phyloP scores from a whole-genome alignment of 2,797 vertebrate genomes.

The Trichosurus vulpecula region DNA sequence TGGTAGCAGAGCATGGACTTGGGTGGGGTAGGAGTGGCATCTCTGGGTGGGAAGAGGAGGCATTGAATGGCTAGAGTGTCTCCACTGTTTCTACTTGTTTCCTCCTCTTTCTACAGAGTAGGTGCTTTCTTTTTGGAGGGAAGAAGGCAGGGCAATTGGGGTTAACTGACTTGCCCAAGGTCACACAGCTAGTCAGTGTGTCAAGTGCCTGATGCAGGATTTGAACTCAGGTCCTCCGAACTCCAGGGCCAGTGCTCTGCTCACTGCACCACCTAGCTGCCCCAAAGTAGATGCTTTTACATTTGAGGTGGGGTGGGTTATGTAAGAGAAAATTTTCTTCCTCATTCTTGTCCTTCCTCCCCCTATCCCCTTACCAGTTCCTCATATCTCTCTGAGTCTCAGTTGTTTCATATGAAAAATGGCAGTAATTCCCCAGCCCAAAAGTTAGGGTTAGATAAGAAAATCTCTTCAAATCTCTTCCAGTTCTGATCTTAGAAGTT shows the following conservation, averaged over 20 bases:
- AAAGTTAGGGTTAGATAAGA: conserved; percentile 45
- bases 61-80: conserved; percentile 28
- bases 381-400: conserved; percentile 38
- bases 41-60: conserved; percentile 28
- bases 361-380: conserved; percentile 36
- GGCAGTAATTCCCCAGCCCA: conserved; percentile 37
- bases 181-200: too few relatives aligned
- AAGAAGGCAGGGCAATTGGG: too few relatives aligned
- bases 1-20: conserved; percentile 68
- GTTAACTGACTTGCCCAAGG: too few relatives aligned
- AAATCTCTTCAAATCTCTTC: conserved; percentile 27
- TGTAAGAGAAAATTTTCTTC: neutral
- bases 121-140: too few relatives aligned
- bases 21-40: conserved; percentile 8
- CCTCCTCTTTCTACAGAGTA: neutral
- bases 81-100: conserved; percentile 26
- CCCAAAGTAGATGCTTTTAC: neutral
- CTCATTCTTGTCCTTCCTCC: neutral
- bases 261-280: too few relatives aligned
- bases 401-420: conserved; percentile 25
- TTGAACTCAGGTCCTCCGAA: too few relatives aligned
- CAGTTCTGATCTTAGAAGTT: conserved; percentile 33
- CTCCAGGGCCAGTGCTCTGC: too few relatives aligned
- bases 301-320: neutral
- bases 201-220: too few relatives aligned